Evolutionary conservation across 2,888 invertebrate species (phyloP).

Genomic region (Tetropium fuscum): DNA sequence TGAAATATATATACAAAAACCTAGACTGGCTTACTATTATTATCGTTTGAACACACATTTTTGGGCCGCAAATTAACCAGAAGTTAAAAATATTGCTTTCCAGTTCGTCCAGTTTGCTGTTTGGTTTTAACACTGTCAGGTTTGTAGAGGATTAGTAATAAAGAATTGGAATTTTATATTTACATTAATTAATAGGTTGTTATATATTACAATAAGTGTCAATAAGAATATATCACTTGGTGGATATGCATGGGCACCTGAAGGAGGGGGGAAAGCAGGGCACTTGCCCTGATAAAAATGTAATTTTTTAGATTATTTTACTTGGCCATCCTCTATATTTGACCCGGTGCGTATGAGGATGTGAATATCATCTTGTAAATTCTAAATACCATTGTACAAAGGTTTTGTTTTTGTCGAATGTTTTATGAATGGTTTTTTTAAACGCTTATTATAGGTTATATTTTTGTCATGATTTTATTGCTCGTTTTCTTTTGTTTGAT

Average conservation of each 20-base stretch:
- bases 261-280: no score
- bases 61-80: no score
- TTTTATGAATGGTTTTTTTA: conserved; percentile 3
- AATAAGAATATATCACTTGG: conserved; percentile 20
- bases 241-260: no score
- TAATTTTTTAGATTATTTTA: no score
- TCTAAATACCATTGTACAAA: conserved; percentile 16
- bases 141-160: conserved; percentile 1
- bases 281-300: no score
- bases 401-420: neutral
- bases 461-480: neutral
- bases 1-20: no score
- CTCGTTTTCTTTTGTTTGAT: neutral
- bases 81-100: no score
- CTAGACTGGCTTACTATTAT: no score
- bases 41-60: no score
- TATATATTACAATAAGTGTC: conserved; percentile 21
- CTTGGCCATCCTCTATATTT: no score
- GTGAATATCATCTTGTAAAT: conserved; percentile 11
- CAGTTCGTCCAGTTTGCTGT: conserved; percentile 1
- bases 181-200: conserved; percentile 15
- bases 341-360: no score
- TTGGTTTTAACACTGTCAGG: neutral
- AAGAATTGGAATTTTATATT: neutral
- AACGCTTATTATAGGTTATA: conserved; percentile 13